Evolutionary conservation across 2,888 invertebrate genomes (phyloP).

Genomic region (Acanthacorydalis orientalis): DNA sequence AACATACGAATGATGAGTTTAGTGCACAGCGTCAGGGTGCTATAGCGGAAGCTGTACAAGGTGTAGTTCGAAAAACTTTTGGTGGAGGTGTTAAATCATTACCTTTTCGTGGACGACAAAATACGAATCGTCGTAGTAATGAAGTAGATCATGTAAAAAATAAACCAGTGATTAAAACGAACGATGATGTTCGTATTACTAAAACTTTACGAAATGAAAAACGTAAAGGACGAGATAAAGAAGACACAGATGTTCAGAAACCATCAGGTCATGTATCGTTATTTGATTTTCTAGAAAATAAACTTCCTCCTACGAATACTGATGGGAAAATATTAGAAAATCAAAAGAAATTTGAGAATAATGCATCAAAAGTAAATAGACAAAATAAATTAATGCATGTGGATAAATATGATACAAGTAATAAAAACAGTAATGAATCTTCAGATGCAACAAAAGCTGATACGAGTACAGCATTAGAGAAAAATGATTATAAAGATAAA

Average conservation of each 20-base stretch:
- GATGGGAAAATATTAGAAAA: slow-evolving; percentile 3
- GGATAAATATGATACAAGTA: slow-evolving; percentile 2
- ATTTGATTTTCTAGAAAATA: slow-evolving; percentile 70
- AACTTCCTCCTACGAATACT: slow-evolving; percentile 36
- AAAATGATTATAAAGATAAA: neutral
- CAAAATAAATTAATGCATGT: neutral
- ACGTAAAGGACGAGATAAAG: slow-evolving; percentile 5
- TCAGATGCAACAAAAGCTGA: no score
- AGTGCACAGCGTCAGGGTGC: slow-evolving; percentile 79
- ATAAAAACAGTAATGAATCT: no score
- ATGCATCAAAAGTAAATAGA: neutral
- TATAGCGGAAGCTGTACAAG: slow-evolving; percentile 71
- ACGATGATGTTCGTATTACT: slow-evolving; percentile 10
- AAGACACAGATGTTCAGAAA: slow-evolving; percentile 40
- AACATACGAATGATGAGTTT: slow-evolving; percentile 65
- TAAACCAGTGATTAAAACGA: slow-evolving; percentile 4
- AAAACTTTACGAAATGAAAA: slow-evolving; percentile 1
- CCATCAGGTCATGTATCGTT: slow-evolving; percentile 66
- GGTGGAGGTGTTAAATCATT: slow-evolving; percentile 33
- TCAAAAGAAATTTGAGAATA: neutral
- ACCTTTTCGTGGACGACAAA: neutral
- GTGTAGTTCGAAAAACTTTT: slow-evolving; percentile 34
- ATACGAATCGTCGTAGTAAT: slow-evolving; percentile 1
- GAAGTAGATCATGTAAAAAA: slow-evolving; percentile 1
- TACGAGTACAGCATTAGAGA: no score